These are phyloP conservation scores for Callopanchax toddi DNA, from an alignment of 2,113 vertebrate genomes.

Conservation along the genomic window DNA sequence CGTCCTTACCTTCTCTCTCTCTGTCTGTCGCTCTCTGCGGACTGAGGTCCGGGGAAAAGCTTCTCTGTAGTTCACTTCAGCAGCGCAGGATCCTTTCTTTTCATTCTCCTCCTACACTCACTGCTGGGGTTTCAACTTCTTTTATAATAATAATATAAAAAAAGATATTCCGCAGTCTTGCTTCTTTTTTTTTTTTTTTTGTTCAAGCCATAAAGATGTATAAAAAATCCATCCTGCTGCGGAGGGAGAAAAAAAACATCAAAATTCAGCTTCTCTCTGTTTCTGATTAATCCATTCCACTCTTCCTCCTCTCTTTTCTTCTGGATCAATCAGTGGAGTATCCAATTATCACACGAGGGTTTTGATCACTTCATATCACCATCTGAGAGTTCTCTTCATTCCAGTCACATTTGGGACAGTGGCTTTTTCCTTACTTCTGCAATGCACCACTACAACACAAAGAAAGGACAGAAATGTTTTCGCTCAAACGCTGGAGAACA, in stretches of 20 bases:
- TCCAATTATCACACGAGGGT: conserved; percentile 33
- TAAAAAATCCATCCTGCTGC: conserved; percentile 55
- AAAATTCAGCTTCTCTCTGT: conserved; percentile 24
- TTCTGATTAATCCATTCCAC: conserved; percentile 63
- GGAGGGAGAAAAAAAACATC: conserved; percentile 16
- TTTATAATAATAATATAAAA: neutral
- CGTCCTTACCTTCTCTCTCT: conserved; percentile 35
- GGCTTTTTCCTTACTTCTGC: conserved; percentile 77
- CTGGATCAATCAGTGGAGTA: conserved; percentile 23
- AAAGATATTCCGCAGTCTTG: conserved; percentile 33
- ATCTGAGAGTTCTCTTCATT: conserved; percentile 66
- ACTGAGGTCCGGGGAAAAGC: conserved; percentile 57
- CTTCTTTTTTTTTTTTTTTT: no score
- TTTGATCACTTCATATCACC: conserved; percentile 45
- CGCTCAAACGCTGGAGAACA: conserved; percentile 37
- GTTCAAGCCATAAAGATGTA: conserved; percentile 25
- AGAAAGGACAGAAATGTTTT: conserved; percentile 41
- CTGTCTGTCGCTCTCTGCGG: conserved; percentile 51
- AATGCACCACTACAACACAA: conserved; percentile 81
- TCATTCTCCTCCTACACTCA: conserved; percentile 46
- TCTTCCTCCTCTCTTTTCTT: conserved; percentile 24
- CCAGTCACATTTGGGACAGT: conserved; percentile 77
- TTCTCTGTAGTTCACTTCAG: conserved; percentile 53
- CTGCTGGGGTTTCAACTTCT: conserved; percentile 46
- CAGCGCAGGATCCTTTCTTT: conserved; percentile 23